Percentiles rank a stretch among this genome's conserved stretches.
phyloP scores from a whole-genome alignment of 2,797 vertebrate genomes.

The Hapalemur alaotrensis region DNA sequence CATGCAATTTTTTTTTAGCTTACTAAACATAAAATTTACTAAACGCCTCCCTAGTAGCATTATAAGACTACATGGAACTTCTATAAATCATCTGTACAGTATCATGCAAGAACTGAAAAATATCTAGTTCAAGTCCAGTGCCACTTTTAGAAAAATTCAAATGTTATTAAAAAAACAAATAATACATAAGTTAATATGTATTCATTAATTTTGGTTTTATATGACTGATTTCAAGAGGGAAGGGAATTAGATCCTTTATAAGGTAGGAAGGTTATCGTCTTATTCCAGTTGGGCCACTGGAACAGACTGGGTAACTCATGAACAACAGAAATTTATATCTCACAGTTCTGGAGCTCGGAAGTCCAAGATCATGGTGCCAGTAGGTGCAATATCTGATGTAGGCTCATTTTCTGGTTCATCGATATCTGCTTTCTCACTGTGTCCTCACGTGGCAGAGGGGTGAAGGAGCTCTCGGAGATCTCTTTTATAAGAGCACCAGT shows the following conservation, averaged over 20 bases:
- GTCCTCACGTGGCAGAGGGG: background rate
- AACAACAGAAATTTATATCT: background rate
- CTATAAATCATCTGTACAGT: background rate
- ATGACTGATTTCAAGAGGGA: background rate
- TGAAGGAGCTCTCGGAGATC: background rate
- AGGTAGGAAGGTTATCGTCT: background rate
- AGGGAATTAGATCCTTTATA: background rate
- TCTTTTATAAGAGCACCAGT: background rate
- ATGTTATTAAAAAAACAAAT: background rate
- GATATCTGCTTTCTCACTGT: background rate
- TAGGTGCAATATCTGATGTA: background rate
- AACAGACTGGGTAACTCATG: background rate
- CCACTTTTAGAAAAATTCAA: background rate
- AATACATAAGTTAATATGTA: background rate
- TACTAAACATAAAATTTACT: background rate
- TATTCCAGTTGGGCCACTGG: no score
- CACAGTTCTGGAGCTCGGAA: background rate
- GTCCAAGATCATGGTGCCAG: no score
- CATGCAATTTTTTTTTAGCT: background rate
- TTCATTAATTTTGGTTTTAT: background rate
- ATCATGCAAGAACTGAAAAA: background rate
- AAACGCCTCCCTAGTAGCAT: background rate
- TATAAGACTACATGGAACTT: background rate
- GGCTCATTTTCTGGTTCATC: background rate
- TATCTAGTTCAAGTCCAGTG: background rate